A percentile compares a stretch with the other conserved stretches of the same genome.
These are phyloP conservation scores for Thera britannica DNA, from an alignment of 2,888 invertebrate species.

Conservation along the genomic window DNA sequence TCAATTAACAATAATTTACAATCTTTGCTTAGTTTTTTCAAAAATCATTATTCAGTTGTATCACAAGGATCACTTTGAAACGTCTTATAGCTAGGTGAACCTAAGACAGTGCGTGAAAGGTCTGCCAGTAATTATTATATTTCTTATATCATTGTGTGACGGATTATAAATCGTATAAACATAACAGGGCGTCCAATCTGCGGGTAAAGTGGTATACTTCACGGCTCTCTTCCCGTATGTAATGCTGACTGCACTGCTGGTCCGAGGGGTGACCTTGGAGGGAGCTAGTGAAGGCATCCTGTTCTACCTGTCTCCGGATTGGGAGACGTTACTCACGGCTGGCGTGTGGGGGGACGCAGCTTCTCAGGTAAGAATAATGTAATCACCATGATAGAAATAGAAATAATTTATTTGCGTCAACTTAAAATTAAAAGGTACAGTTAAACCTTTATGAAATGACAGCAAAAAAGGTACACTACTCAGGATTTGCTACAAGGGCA, in stretches of 20 bases:
- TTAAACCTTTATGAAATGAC: too few species aligned
- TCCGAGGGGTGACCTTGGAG: slow-evolving; percentile 86
- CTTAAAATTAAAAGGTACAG: too few species aligned
- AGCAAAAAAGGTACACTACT: too few species aligned
- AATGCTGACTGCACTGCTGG: slow-evolving; percentile 86
- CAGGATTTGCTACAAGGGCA: too few species aligned
- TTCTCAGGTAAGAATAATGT: slow-evolving; percentile 79
- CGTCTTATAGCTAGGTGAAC: too few species aligned
- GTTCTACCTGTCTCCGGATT: slow-evolving; percentile 90
- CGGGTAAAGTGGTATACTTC: slow-evolving; percentile 93
- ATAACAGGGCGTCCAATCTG: slow-evolving; percentile 91
- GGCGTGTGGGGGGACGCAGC: slow-evolving; percentile 93
- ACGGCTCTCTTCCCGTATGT: slow-evolving; percentile 90
- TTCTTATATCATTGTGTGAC: background rate
- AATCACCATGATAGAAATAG: too few species aligned
- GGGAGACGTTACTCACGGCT: slow-evolving; percentile 86
- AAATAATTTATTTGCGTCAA: too few species aligned
- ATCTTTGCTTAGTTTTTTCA: too few species aligned
- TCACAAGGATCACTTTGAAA: too few species aligned
- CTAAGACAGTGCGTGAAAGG: too few species aligned
- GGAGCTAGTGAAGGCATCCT: slow-evolving; percentile 89
- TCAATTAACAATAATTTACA: too few species aligned
- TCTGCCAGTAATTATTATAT: background rate
- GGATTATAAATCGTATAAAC: background rate
- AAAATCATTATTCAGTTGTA: too few species aligned